Evolutionary conservation across 2,113 vertebrate species (phyloP).

Genomic region (Proteles cristata): DNA sequence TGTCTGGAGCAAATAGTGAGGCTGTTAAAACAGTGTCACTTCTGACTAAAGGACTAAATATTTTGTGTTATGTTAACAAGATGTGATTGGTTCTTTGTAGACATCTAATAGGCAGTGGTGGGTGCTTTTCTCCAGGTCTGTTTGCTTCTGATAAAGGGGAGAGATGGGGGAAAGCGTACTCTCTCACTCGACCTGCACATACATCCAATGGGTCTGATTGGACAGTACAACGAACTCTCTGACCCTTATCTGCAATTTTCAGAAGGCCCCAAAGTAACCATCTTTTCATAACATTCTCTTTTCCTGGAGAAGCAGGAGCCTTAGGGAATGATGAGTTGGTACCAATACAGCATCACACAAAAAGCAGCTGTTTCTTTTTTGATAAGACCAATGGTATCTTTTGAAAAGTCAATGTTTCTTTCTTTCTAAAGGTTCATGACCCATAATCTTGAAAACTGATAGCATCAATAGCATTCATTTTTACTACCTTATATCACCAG

Average conservation of each 20-base stretch:
- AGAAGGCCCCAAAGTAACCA: constrained; percentile 65
- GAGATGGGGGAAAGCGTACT: neutral
- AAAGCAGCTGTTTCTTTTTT: neutral
- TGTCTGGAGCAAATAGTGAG: constrained; percentile 43
- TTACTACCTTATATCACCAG: neutral
- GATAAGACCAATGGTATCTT: constrained; percentile 58
- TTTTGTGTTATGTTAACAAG: constrained; percentile 64
- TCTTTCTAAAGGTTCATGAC: neutral
- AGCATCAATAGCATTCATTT: neutral
- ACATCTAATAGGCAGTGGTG: neutral
- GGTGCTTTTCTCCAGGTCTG: neutral
- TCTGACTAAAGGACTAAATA: constrained; percentile 63
- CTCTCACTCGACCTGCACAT: neutral
- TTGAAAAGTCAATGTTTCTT: constrained; percentile 37
- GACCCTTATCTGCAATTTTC: constrained; percentile 66
- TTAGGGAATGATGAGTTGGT: constrained; percentile 63
- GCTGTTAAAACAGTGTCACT: constrained; percentile 68
- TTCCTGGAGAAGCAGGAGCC: constrained; percentile 46
- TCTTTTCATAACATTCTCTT: constrained; percentile 48
- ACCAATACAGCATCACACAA: constrained; percentile 55
- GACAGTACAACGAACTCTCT: neutral
- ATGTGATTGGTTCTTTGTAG: constrained; percentile 37
- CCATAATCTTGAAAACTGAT: constrained; percentile 35
- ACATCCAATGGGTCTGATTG: neutral
- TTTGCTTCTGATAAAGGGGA: constrained; percentile 57